Base-by-base conservation (phyloP, 2,113 vertebrate genomes). In the Solea solea region DNA sequence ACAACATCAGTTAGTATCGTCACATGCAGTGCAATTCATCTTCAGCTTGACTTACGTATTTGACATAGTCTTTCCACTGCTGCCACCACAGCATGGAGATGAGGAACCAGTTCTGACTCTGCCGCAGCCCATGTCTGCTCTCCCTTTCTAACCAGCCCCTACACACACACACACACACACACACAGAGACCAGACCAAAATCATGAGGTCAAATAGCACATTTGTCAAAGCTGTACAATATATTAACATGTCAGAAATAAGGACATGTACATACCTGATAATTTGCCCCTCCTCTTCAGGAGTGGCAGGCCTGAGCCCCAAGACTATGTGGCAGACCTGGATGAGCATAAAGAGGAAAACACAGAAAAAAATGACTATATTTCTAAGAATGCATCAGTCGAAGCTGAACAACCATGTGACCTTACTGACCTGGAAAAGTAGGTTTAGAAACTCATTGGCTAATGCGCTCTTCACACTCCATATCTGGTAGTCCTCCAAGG, bases 81-180 rank as follows among this genome's bases (percentile, higher is more conserved):
- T 98, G 96, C 98, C 98, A 99, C 98, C 98, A 99, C 21, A 96
- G 94, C 91, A 96, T 96, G n/a, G 97, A 97, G 89, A 99, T 98
- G 86, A 99, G 95, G 87, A 98, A 99, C 97, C 98, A 99, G 89
- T 96, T 98, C 84, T 99, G 97, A 61, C 94, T 92, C 55, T 93
- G 93, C 78, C 97, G 96, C 12, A 99, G 94, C 28, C 98, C 98
- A 74, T 98, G 96, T 78, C 97, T 94, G 91, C 95, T 97, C 89
- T 99, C 98, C 71, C 97, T 94, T 90, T 99, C 98, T 69, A 99
- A 81, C 98, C 98, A 99, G 40, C 97, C 97, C 81, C 97, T 98
- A 81, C 5, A 83, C 0, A 76, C 67, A 74, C 16, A 68, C n/a
- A 80, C 4, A 72, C 41, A 21, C 78, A 70, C n/a, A 54, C n/a